A percentile compares a stretch with the other conserved stretches of the same genome.
These are phyloP conservation scores for Paguma larvata DNA, from an alignment of 2,797 vertebrate species.

Conservation along the genomic window DNA sequence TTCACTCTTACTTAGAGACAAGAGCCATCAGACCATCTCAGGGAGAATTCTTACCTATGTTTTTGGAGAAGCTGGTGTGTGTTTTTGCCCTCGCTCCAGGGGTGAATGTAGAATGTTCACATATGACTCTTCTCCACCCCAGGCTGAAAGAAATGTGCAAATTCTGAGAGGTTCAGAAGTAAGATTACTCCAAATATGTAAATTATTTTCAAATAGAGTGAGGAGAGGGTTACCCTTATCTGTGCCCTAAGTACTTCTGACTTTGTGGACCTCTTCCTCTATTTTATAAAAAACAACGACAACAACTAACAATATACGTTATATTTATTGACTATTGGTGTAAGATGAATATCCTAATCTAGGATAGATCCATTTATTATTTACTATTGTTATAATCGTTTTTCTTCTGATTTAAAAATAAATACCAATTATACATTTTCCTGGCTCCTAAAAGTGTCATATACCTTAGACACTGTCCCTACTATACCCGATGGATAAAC, in stretches of 20 bases:
- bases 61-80: neutral
- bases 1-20: neutral
- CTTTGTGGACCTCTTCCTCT: neutral
- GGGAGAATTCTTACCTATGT: neutral
- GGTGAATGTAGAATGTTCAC: neutral
- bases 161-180: neutral
- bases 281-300: neutral
- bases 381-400: neutral
- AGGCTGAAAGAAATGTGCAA: neutral
- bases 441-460: neutral
- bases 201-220: neutral
- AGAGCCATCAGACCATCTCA: neutral
- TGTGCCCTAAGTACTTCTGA: neutral
- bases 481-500: neutral
- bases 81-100: neutral
- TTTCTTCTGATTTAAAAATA: conserved; percentile 38
- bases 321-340: neutral
- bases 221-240: neutral
- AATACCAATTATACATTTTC: neutral
- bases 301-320: neutral
- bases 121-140: neutral
- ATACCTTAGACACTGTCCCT: neutral
- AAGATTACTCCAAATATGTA: neutral
- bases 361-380: neutral
- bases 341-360: neutral